Conservation (phyloP, 2,888 invertebrate genomes). For the Lottia gigantea region DNA sequence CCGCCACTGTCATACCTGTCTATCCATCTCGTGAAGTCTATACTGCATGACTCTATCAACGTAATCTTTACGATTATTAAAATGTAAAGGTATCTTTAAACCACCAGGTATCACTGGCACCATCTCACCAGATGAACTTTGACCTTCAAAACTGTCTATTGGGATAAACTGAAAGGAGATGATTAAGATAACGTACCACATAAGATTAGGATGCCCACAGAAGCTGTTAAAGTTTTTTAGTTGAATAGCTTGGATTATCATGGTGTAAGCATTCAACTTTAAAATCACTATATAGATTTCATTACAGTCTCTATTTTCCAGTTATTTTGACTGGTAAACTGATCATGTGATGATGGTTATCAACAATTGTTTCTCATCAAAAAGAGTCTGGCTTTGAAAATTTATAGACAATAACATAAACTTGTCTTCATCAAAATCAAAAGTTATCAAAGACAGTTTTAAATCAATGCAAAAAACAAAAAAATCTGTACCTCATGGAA, state of each 20-base stretch:
- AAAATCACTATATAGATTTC: no score
- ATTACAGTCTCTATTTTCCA: no score
- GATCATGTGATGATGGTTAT: no score
- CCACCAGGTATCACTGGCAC: slow-evolving; percentile 76
- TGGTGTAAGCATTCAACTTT: no score
- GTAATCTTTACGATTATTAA: slow-evolving; percentile 74
- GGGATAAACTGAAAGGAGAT: slow-evolving; percentile 70
- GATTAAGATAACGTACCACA: not conserved
- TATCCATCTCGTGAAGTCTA: slow-evolving; percentile 75
- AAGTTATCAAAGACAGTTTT: not conserved
- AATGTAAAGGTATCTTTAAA: slow-evolving; percentile 73
- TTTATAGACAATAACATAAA: not conserved
- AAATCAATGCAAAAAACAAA: not conserved
- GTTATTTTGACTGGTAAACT: no score
- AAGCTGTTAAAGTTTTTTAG: no score
- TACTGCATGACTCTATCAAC: slow-evolving; percentile 74
- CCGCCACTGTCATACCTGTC: no score
- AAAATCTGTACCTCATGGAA: slow-evolving; percentile 72
- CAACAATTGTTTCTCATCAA: no score
- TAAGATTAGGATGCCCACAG: no score
- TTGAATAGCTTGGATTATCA: no score
- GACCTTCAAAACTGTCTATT: slow-evolving; percentile 75
- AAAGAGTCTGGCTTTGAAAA: no score
- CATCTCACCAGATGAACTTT: slow-evolving; percentile 73
- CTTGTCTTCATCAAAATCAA: not conserved